Evolutionary conservation across 2,797 vertebrate species (phyloP).

Genomic region (Alosa sapidissima): DNA sequence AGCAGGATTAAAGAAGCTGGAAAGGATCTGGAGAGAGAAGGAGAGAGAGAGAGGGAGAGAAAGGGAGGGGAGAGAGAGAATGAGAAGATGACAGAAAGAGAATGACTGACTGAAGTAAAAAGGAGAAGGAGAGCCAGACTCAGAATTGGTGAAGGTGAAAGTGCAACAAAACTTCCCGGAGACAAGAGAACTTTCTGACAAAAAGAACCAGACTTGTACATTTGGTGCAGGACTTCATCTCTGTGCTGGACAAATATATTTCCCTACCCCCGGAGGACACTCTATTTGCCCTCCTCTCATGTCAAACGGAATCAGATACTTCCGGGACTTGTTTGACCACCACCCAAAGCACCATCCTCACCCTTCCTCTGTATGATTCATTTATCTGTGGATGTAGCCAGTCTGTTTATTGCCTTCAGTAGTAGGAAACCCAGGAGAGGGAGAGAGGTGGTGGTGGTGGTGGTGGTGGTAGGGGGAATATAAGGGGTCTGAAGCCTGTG

Average conservation of each 20-base stretch:
- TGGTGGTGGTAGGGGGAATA: background rate
- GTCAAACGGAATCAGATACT: background rate
- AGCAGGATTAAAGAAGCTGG: slow-evolving; percentile 4
- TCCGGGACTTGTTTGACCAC: background rate
- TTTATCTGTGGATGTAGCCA: background rate
- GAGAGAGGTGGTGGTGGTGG: background rate
- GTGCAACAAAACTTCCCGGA: background rate
- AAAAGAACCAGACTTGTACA: background rate
- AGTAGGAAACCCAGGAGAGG: background rate
- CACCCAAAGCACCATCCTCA: background rate
- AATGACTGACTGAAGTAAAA: background rate
- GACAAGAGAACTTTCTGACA: background rate
- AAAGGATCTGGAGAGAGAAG: background rate
- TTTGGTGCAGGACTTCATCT: background rate
- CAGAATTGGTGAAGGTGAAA: background rate
- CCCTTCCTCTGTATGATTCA: background rate
- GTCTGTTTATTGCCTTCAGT: background rate
- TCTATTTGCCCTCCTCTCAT: background rate
- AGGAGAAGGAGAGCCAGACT: background rate
- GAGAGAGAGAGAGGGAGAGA: background rate
- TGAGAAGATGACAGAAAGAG: background rate
- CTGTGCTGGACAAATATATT: background rate
- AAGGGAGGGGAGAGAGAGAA: background rate
- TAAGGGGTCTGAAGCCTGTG: background rate
- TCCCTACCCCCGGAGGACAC: background rate